Conservation (phyloP, 2,113 vertebrate species). For the Atrichornis clamosus region DNA sequence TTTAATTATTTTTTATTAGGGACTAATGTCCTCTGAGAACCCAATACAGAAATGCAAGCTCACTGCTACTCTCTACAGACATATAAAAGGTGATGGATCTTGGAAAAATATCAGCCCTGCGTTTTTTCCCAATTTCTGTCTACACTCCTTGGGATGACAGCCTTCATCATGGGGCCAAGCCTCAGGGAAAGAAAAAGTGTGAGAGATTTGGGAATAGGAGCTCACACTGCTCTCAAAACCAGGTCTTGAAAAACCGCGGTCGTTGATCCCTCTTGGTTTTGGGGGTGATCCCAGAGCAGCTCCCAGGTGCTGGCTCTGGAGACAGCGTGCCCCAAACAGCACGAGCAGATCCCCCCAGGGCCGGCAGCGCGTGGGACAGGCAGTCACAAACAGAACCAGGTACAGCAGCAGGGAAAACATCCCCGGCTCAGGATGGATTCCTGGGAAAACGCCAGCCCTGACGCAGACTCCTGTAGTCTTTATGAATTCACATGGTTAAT, state of each 20-base stretch:
- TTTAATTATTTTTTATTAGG: not conserved
- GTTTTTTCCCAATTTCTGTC: not conserved
- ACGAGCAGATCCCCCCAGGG: not conserved
- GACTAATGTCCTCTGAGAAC: not conserved
- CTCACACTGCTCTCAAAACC: not conserved
- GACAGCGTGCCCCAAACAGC: not conserved
- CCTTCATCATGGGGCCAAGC: rapidly evolving
- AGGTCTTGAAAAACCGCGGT: rapidly evolving
- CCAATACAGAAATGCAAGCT: not conserved
- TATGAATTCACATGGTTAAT: not conserved
- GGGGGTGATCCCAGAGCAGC: not conserved
- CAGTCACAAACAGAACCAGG: not conserved
- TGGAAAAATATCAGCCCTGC: not conserved
- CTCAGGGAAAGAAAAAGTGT: not conserved
- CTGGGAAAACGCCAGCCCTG: not conserved
- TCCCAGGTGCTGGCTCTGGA: not conserved
- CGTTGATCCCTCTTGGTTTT: not conserved
- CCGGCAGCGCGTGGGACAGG: not conserved
- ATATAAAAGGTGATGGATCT: not conserved
- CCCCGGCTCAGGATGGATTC: not conserved
- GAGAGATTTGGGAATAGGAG: not conserved
- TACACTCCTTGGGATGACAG: not conserved
- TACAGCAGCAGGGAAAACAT: not conserved
- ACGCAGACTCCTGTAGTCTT: not conserved
- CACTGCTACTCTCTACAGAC: not conserved